Conservation (phyloP, 2,888 invertebrate genomes). For the Melanchra persicariae region DNA sequence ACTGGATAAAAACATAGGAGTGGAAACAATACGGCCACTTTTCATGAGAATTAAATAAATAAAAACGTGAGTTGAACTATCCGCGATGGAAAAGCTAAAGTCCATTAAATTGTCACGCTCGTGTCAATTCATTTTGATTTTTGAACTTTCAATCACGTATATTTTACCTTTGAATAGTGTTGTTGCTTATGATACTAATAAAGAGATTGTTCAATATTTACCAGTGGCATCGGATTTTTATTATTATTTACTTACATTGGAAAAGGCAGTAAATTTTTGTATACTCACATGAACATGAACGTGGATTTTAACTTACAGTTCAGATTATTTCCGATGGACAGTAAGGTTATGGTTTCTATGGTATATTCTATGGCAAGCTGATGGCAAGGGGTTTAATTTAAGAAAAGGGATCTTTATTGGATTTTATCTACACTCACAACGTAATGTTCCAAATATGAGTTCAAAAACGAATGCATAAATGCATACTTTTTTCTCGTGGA, state of each 20-base stretch:
- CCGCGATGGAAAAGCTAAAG: slow-evolving; percentile 19
- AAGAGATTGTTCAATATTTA: slow-evolving; percentile 53
- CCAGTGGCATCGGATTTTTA: slow-evolving; percentile 71
- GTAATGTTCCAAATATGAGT: too few species aligned
- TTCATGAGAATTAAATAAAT: slow-evolving; percentile 62
- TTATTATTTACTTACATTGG: slow-evolving; percentile 70
- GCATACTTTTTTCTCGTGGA: too few species aligned
- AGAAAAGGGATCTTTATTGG: too few species aligned
- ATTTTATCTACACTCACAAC: too few species aligned
- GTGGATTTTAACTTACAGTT: slow-evolving; percentile 76
- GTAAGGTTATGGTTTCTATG: slow-evolving; percentile 75
- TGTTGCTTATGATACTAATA: not conserved
- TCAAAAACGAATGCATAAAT: too few species aligned
- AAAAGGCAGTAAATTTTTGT: slow-evolving; percentile 70
- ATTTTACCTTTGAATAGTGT: slow-evolving; percentile 9
- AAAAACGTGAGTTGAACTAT: slow-evolving; percentile 37
- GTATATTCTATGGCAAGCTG: too few species aligned
- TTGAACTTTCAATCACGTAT: slow-evolving; percentile 2
- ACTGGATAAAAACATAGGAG: slow-evolving; percentile 62
- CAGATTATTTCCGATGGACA: slow-evolving; percentile 78
- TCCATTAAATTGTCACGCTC: not conserved
- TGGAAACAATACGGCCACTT: slow-evolving; percentile 67
- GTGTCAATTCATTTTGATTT: slow-evolving; percentile 17
- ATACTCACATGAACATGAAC: slow-evolving; percentile 62
- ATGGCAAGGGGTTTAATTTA: too few species aligned